phyloP scores from a whole-genome alignment of 2,797 vertebrate species.

The Lacerta viridis region DNA sequence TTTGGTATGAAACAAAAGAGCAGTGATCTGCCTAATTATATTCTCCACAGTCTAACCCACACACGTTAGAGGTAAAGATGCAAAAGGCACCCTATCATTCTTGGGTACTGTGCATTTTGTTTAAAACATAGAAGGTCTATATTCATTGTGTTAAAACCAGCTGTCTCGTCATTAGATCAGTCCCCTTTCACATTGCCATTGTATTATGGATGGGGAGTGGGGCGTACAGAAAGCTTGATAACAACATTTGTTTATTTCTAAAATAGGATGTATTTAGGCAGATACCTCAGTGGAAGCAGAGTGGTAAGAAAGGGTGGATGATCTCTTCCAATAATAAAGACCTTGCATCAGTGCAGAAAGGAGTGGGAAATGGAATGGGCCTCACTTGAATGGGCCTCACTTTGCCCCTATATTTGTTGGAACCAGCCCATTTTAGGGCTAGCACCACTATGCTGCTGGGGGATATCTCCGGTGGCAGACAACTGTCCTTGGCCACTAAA shows the following conservation, averaged over 20 bases:
- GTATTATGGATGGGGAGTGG: conserved; percentile 66
- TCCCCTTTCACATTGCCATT: conserved; percentile 69
- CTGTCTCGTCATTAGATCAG: conserved; percentile 60
- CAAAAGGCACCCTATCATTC: conserved; percentile 77
- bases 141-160: conserved; percentile 71
- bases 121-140: conserved; percentile 76
- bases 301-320: neutral
- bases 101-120: conserved; percentile 48
- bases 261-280: neutral
- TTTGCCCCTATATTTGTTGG: neutral
- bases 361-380: neutral
- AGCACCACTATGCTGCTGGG: neutral
- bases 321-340: neutral
- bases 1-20: conserved; percentile 78
- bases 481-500: neutral
- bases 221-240: neutral
- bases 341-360: neutral
- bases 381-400: neutral
- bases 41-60: conserved; percentile 79
- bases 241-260: neutral
- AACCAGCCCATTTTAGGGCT: no score
- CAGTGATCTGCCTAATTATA: conserved; percentile 88
- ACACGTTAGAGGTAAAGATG: conserved; percentile 82
- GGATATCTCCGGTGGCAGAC: neutral
- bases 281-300: neutral